These are phyloP conservation scores for Brenthis daphne DNA, from an alignment of 2,888 invertebrate species.

Conservation along the genomic window DNA sequence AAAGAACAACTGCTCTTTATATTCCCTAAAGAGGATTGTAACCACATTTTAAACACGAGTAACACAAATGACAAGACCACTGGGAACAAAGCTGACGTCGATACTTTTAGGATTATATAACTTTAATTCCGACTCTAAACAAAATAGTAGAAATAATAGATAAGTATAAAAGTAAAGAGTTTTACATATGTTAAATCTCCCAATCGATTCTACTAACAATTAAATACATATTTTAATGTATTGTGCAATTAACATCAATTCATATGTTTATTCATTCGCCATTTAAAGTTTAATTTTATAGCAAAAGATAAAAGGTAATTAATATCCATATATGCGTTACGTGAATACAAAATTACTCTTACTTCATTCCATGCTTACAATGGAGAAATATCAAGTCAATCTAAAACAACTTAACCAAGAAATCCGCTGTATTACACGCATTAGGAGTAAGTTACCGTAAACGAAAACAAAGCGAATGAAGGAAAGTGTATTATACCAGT, in stretches of 20 bases:
- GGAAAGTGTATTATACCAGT: conserved; percentile 39
- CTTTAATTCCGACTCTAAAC: conserved; percentile 7
- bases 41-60: conserved; percentile 37
- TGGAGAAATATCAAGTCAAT: conserved; percentile 23
- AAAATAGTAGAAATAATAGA: neutral
- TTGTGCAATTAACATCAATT: too few relatives aligned
- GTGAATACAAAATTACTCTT: conserved; percentile 11
- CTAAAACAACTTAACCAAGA: conserved; percentile 22
- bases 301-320: neutral
- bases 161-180: neutral
- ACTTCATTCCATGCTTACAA: conserved; percentile 11
- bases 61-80: conserved; percentile 47
- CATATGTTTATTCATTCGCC: neutral
- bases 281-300: neutral
- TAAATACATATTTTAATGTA: too few relatives aligned
- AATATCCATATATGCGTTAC: conserved; percentile 1
- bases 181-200: too few relatives aligned
- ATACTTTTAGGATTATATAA: conserved; percentile 24
- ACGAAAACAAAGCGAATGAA: conserved; percentile 41
- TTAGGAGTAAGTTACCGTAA: conserved; percentile 38
- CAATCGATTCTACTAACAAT: too few relatives aligned
- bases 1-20: conserved; percentile 10
- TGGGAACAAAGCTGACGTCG: conserved; percentile 31
- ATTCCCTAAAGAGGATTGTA: conserved; percentile 29
- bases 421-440: conserved; percentile 19